These are phyloP conservation scores for Cotesia congregata DNA, from an alignment of 2,888 invertebrate genomes.

Conservation along the genomic window DNA sequence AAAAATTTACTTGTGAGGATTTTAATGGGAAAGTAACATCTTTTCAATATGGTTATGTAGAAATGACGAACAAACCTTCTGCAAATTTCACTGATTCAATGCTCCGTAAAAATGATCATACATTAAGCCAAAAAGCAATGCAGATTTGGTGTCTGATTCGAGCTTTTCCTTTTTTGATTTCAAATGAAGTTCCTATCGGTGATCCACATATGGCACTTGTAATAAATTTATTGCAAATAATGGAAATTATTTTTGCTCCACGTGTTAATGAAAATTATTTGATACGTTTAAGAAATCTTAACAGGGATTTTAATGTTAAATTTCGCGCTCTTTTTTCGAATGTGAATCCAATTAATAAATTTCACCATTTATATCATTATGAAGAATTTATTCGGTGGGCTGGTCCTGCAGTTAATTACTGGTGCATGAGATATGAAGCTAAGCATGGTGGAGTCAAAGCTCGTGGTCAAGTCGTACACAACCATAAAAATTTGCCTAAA, in stretches of 20 bases:
- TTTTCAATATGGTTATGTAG: conserved; percentile 33
- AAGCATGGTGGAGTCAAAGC: conserved; percentile 46
- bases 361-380: conserved; percentile 47
- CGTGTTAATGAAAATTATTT: conserved; percentile 36
- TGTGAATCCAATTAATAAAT: conserved; percentile 48
- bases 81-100: conserved; percentile 41
- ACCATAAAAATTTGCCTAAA: conserved; percentile 48
- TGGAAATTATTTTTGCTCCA: conserved; percentile 50
- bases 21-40: conserved; percentile 5
- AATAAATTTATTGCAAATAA: conserved; percentile 43
- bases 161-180: conserved; percentile 30
- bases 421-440: conserved; percentile 49
- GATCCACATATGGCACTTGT: conserved; percentile 46
- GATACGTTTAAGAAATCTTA: conserved; percentile 40
- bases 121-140: conserved; percentile 47
- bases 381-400: conserved; percentile 46
- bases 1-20: background rate
- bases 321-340: conserved; percentile 45
- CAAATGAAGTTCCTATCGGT: conserved; percentile 40
- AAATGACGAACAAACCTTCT: conserved; percentile 38
- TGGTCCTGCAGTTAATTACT: conserved; percentile 45
- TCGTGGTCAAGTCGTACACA: conserved; percentile 44
- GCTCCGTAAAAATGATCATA: conserved; percentile 40
- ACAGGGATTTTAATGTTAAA: conserved; percentile 38
- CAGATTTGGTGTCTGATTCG: background rate